A percentile compares a stretch with the other conserved stretches of the same genome.
Evolutionary conservation across 2,113 vertebrate species (phyloP).

Genomic region (Xiphophorus maculatus): DNA sequence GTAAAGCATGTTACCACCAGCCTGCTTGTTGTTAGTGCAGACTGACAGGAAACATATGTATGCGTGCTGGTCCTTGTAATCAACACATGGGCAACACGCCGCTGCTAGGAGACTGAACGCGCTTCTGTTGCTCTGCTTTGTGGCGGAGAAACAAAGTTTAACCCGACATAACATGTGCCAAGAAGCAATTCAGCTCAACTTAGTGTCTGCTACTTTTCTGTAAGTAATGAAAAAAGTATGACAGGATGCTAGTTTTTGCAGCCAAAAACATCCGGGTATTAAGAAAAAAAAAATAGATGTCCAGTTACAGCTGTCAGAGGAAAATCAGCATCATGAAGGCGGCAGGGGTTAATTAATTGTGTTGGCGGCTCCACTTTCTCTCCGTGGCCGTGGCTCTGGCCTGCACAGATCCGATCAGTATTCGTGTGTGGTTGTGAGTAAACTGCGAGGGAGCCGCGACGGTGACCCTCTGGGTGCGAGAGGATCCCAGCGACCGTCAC

Average conservation of each 20-base stretch:
- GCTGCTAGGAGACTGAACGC: constrained; percentile 20
- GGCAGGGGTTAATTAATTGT: constrained; percentile 52
- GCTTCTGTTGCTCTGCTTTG: constrained; percentile 11
- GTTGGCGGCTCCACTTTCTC: constrained; percentile 18
- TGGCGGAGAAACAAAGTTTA: constrained; percentile 17
- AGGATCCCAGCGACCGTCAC: constrained; percentile 41
- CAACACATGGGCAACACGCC: constrained; percentile 59
- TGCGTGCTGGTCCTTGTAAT: constrained; percentile 64
- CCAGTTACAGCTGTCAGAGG: constrained; percentile 23
- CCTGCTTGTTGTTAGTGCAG: constrained; percentile 53
- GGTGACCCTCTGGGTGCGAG: constrained; percentile 50
- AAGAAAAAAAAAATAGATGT: constrained; percentile 21
- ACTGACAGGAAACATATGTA: constrained; percentile 73
- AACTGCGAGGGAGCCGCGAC: constrained; percentile 41
- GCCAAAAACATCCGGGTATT: background rate
- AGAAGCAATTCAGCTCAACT: constrained; percentile 14
- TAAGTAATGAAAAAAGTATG: constrained; percentile 22
- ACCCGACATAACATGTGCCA: background rate
- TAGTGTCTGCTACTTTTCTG: background rate
- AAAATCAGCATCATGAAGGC: constrained; percentile 26
- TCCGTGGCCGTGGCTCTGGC: constrained; percentile 6
- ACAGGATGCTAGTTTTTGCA: constrained; percentile 21
- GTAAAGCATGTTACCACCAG: constrained; percentile 56
- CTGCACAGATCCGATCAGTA: constrained; percentile 47
- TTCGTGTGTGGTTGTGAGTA: constrained; percentile 40